Conservation (phyloP, 2,888 invertebrate genomes). For the Cinara cedri region DNA sequence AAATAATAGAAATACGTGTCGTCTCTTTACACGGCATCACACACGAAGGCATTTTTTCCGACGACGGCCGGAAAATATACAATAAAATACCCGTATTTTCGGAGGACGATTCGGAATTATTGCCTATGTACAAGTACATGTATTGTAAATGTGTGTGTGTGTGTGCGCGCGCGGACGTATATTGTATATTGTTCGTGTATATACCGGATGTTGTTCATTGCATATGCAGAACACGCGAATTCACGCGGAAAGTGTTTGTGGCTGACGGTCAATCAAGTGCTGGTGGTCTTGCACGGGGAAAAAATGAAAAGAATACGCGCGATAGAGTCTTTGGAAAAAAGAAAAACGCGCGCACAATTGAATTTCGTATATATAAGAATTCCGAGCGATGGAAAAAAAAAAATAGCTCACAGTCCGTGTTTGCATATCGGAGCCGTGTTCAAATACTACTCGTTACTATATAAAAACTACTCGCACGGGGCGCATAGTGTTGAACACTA, state of each 20-base stretch:
- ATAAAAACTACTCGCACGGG: background rate
- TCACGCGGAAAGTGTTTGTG: conserved; percentile 47
- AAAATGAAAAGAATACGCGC: background rate
- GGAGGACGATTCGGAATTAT: background rate
- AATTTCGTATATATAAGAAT: conserved; percentile 50
- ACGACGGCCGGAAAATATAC: background rate
- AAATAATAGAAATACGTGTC: too few relatives aligned
- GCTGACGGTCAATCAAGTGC: conserved; percentile 54
- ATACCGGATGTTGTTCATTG: conserved; percentile 18
- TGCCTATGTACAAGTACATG: too few relatives aligned
- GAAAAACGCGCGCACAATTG: conserved; percentile 20
- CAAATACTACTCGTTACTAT: conserved; percentile 41
- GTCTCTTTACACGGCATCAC: too few relatives aligned
- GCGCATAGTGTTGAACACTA: conserved; percentile 14
- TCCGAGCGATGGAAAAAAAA: background rate
- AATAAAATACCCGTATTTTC: background rate
- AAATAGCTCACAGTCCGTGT: conserved; percentile 23
- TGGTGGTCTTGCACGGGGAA: background rate
- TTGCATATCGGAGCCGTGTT: conserved; percentile 44
- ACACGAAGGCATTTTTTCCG: background rate
- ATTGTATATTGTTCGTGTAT: conserved; percentile 9
- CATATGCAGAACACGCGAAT: conserved; percentile 45
- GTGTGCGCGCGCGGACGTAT: background rate
- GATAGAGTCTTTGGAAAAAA: conserved; percentile 13
- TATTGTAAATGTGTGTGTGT: too few relatives aligned